phyloP scores from a whole-genome alignment of 2,113 vertebrate genomes.

The Halcyon malimbica region DNA sequence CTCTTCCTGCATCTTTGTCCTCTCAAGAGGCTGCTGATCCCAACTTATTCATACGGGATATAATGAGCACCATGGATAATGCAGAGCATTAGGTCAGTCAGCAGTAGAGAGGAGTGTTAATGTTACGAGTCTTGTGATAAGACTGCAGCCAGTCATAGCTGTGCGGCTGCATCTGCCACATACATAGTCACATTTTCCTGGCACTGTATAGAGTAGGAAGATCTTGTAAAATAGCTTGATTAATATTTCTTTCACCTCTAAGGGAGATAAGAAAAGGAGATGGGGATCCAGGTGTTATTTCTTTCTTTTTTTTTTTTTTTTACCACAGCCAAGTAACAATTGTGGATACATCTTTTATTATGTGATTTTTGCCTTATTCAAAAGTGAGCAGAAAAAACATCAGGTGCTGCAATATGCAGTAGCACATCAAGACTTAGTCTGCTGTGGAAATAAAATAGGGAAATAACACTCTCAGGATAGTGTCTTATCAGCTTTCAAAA shows the following conservation, averaged over 20 bases:
- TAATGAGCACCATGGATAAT: neutral
- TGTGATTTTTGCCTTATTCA: neutral
- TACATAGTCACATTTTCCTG: neutral
- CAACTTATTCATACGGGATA: neutral
- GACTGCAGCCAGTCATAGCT: neutral
- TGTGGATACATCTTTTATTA: neutral
- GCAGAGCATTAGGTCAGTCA: neutral
- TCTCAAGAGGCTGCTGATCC: neutral
- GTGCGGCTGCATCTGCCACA: neutral
- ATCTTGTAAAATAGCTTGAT: neutral
- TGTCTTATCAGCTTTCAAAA: constrained; percentile 10
- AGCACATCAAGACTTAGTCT: neutral
- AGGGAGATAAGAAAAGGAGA: neutral
- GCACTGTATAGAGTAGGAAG: neutral
- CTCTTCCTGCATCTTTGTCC: neutral
- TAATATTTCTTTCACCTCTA: neutral
- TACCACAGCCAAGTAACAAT: neutral
- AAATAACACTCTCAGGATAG: neutral
- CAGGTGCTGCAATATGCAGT: neutral
- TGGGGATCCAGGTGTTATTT: neutral
- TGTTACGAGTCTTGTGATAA: neutral
- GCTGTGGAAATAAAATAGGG: constrained; percentile 6
- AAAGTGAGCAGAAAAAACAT: neutral
- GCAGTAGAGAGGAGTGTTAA: neutral
- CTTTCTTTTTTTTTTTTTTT: neutral